Base-by-base conservation (phyloP, 2,113 vertebrate genomes). In the Megaceryle torquata region DNA sequence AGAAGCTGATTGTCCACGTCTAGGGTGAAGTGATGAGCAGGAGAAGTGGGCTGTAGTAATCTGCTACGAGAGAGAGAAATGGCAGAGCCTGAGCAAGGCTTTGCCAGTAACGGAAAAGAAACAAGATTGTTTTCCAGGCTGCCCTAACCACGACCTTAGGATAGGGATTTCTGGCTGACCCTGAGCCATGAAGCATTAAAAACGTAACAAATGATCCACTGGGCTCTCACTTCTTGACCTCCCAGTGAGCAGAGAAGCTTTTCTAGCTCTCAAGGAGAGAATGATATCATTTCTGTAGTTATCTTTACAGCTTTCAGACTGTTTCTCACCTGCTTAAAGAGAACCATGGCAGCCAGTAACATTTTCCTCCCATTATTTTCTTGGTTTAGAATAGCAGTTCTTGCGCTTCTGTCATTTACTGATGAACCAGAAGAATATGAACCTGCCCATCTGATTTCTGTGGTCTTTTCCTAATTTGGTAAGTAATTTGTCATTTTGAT, bases 191-290 rank as follows among this genome's bases (percentile, higher is more conserved):
- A 86, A 93, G 93, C 96, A 97, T 95, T 96, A 93, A 94, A 94
- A 97, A 88, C 31, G 1, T 80, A 96, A 63, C 87, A 91, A 87
- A 93, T 93, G 93, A 96, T 95, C 94, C 91, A 80, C 91, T 80
- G 91, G 88, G 95, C 81, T 91, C 86, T 96, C 93, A 79, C 90
- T 92, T 93, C 86, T 95, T 92, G 86, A 93, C 95, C 92, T 96
- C 81, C 59, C 74, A 91, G 77, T 0, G 15, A 92, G 78, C 29
- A 69, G 44, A 88, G 84, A 51, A 80, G 80, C 77, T 93, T 84
- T 94, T 91, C 91, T 64, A 65, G 83, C 92, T 94, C 69, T 88
- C 80, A 65, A 69, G 37, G 72, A 94, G 65, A 92, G 86, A 93
- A 85, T 85, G 83, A 90, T 93, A 93, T 82, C 1, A 92, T 86